Evolutionary conservation across 2,797 vertebrate genomes (phyloP).

Genomic region (Tiaroga cobitis): DNA sequence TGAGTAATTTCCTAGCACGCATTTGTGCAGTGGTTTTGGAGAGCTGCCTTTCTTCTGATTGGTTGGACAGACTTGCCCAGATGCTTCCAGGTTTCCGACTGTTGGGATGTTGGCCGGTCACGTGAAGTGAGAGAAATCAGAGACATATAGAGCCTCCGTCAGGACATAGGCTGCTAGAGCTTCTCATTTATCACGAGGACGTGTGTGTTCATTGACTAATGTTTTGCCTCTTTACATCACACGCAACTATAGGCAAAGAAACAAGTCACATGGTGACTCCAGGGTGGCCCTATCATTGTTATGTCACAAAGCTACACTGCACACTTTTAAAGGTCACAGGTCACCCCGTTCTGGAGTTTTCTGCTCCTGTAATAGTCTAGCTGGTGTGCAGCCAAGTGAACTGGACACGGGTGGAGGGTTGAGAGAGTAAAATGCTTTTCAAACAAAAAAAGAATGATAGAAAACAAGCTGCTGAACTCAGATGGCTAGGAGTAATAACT

Average conservation of each 20-base stretch:
- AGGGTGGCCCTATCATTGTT: slow-evolving; percentile 25
- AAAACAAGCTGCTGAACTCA: slow-evolving; percentile 55
- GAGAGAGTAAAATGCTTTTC: slow-evolving; percentile 69
- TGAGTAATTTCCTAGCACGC: slow-evolving; percentile 28
- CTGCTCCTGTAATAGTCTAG: slow-evolving; percentile 18
- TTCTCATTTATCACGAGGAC: background rate
- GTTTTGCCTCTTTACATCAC: background rate
- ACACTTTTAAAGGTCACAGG: slow-evolving; percentile 20
- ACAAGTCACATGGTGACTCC: background rate
- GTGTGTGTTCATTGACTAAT: background rate
- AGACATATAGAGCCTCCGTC: background rate
- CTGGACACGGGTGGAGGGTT: slow-evolving; percentile 42
- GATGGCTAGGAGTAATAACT: background rate
- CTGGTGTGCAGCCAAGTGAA: slow-evolving; percentile 5
- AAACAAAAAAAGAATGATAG: slow-evolving; percentile 72
- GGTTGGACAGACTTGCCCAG: slow-evolving; percentile 14
- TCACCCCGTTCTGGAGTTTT: background rate
- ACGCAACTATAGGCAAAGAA: background rate
- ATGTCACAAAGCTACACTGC: slow-evolving; percentile 5
- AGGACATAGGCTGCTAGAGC: background rate
- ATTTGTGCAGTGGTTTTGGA: slow-evolving; percentile 8
- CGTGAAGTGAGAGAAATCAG: slow-evolving; percentile 16
- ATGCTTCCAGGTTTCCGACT: slow-evolving; percentile 25
- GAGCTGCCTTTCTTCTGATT: slow-evolving; percentile 50
- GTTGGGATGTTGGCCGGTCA: slow-evolving; percentile 14